phyloP scores from a whole-genome alignment of 2,888 invertebrate genomes.

The Nemoura dubitans region DNA sequence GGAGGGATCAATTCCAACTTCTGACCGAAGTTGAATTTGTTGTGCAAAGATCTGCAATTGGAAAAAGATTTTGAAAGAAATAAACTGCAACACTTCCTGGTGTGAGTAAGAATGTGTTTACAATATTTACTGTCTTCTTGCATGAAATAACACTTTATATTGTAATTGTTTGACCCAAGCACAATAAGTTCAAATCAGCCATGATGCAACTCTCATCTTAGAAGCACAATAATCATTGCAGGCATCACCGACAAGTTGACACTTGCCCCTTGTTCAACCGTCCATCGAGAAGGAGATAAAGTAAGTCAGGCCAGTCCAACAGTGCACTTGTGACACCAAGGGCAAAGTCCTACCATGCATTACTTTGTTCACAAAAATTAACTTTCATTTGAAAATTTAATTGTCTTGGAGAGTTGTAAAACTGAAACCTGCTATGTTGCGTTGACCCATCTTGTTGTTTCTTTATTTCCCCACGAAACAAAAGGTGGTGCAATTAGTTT shows the following conservation, averaged over 20 bases:
- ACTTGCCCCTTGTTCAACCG: conserved; percentile 17
- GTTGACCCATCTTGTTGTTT: neutral
- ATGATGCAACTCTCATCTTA: neutral
- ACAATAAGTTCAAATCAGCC: neutral
- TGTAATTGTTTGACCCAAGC: conserved; percentile 17
- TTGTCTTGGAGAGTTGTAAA: neutral
- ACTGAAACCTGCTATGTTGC: neutral
- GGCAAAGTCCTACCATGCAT: neutral
- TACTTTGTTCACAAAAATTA: neutral
- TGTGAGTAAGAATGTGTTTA: neutral
- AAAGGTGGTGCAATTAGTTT: neutral
- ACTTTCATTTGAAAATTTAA: neutral
- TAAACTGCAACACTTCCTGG: neutral
- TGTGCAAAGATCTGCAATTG: neutral
- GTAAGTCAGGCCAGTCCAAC: neutral
- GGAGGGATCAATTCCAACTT: neutral
- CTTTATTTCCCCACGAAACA: neutral
- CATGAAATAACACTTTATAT: conserved; percentile 54
- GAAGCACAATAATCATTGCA: neutral
- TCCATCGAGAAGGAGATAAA: neutral
- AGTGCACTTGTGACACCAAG: neutral
- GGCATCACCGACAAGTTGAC: conserved; percentile 9
- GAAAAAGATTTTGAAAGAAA: neutral
- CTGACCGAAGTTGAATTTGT: neutral
- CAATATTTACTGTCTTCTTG: neutral